Base-by-base conservation (phyloP, 2,888 invertebrate species). In the Pterostichus niger region DNA sequence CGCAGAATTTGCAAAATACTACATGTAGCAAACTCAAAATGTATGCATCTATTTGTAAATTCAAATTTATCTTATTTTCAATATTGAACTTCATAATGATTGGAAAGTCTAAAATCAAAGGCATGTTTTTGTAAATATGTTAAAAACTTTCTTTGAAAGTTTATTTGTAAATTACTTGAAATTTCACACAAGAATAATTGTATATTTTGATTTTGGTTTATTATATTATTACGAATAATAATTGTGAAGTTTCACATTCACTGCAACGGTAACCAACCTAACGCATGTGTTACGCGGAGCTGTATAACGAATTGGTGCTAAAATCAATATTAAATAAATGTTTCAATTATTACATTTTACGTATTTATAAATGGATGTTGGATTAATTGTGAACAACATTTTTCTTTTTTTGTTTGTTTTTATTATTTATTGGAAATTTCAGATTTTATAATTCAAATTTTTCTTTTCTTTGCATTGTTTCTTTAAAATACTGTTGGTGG, bases 101-200 rank as follows among this genome's bases (percentile, higher is more conserved):
- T 78, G 78, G 78, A 78, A 78, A 78, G 78, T 78, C 78, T 44
- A 78, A 56, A 76, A 59, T 78, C 59, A 35, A 59, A 78, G 59
- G 33, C 56, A 54, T 78, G 78, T 61, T 59, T 78, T 59, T 44
- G 78, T 49, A 49, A 49, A 49, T 49, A 10, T 64, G 10, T 64
- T 64, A 24, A 56, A 24, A 78, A 78, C 78, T 78, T 78, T 78
- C 78, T 56, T 56, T 56, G 78, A 78, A 78, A 78, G 78, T 78
- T 78, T 78, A 46, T 61, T 73, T 73, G 17, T 73, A 73, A 73
- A 73, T 73, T 73, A 49, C 49, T 46, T 46, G 11, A 73, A 73
- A 46, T 73, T 73, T 73, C 73, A 46, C 73, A 44, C 10, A 46
- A 13, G 49, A 46, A 73, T 49, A 73, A 73, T 73, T 73, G 73